A percentile compares a stretch with the other conserved stretches of the same genome.
phyloP scores from a whole-genome alignment of 2,113 vertebrate species.

The Centropristis striata region DNA sequence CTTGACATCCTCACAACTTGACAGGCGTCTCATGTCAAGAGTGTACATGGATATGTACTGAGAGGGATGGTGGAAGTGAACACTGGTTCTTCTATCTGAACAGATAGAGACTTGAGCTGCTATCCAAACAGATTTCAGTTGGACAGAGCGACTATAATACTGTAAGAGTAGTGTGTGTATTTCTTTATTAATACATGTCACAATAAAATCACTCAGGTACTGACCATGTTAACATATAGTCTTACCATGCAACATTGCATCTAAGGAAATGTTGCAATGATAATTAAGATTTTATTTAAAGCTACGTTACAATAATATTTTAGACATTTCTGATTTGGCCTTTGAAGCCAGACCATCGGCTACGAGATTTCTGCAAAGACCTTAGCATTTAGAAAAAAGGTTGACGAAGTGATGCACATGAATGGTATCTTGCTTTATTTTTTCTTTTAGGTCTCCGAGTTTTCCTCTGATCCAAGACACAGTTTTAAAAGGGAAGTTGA shows the following conservation, averaged over 20 bases:
- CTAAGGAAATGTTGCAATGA: neutral
- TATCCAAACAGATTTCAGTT: constrained; percentile 31
- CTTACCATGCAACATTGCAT: neutral
- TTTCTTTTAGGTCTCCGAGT: constrained; percentile 92
- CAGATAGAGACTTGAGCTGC: constrained; percentile 47
- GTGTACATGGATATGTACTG: constrained; percentile 30
- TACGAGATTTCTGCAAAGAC: neutral
- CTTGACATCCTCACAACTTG: constrained; percentile 45
- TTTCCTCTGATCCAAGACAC: constrained; percentile 98
- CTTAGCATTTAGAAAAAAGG: neutral
- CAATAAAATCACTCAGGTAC: neutral
- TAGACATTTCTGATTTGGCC: neutral
- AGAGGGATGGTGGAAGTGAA: constrained; percentile 37
- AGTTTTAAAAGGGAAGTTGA: constrained; percentile 94
- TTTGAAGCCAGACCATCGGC: neutral
- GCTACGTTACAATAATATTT: neutral
- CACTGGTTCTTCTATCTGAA: constrained; percentile 30
- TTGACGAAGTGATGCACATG: neutral
- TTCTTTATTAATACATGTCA: neutral
- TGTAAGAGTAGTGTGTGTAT: neutral
- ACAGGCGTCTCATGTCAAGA: constrained; percentile 45
- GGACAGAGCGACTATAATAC: constrained; percentile 6
- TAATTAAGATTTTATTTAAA: neutral
- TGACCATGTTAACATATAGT: neutral
- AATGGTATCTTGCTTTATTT: constrained; percentile 38